Evolutionary conservation across 2,888 invertebrate species (phyloP).

Genomic region (Trissoscelio sp.): DNA sequence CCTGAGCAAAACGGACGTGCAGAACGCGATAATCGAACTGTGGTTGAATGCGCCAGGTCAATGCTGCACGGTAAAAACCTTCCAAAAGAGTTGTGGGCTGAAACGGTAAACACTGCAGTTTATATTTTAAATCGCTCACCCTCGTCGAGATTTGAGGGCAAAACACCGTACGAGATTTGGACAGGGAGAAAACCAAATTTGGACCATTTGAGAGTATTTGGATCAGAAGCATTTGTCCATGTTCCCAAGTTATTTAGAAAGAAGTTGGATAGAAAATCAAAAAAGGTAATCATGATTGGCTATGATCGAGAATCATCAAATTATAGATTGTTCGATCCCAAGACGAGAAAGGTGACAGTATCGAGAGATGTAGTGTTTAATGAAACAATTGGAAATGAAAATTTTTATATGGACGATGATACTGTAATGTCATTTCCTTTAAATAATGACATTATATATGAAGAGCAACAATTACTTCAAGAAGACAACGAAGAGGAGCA

Average conservation of each 20-base stretch:
- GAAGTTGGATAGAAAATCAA: conserved; percentile 65
- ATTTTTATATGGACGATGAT: no score
- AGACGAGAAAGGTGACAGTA: neutral
- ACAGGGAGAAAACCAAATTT: conserved; percentile 61
- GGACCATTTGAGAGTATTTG: conserved; percentile 55
- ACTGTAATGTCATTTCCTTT: no score
- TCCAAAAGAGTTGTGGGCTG: conserved; percentile 57
- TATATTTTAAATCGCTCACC: conserved; percentile 67
- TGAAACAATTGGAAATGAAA: neutral
- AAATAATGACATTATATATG: no score
- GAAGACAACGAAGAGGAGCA: neutral
- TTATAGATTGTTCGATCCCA: conserved; percentile 24
- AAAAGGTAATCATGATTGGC: conserved; percentile 41
- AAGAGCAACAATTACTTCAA: neutral
- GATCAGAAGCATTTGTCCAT: conserved; percentile 51
- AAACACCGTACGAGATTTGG: conserved; percentile 66
- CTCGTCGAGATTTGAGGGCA: neutral
- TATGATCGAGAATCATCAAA: conserved; percentile 39
- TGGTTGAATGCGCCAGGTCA: conserved; percentile 62
- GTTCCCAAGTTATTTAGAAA: conserved; percentile 55
- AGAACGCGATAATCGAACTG: conserved; percentile 65
- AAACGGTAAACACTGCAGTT: conserved; percentile 71
- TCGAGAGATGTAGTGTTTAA: conserved; percentile 38
- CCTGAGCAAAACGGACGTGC: conserved; percentile 68
- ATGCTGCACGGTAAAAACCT: conserved; percentile 60